Conservation (phyloP, 1,140 invertebrate genomes). For the Atta colombica region DNA sequence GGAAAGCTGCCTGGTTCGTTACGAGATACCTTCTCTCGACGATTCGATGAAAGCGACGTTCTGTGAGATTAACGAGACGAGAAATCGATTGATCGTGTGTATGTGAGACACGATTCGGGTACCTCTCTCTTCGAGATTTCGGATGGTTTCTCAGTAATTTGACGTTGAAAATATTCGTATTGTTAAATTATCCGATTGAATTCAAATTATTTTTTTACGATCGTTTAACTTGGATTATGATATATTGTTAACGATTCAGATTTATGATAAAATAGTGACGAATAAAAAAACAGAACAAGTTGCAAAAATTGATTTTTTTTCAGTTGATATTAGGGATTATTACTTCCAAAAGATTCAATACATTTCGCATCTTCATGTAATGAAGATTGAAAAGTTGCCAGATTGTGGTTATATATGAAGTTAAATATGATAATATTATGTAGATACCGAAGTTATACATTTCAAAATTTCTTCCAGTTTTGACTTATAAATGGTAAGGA, state of each 20-base stretch:
- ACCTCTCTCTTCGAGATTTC: conserved; percentile 9
- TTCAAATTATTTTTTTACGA: not conserved
- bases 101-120: conserved; percentile 32
- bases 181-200: conserved; percentile 6
- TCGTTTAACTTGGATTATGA: conserved; percentile 1
- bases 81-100: conserved; percentile 52
- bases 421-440: not conserved
- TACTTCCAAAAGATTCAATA: not conserved
- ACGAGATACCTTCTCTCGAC: conserved; percentile 50
- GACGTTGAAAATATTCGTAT: conserved; percentile 24
- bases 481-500: not conserved
- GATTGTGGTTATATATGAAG: not conserved
- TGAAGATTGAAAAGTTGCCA: conserved; percentile 6
- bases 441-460: not conserved
- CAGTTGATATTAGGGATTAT: not conserved
- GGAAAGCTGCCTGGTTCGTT: conserved; percentile 64
- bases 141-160: not conserved
- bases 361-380: not conserved
- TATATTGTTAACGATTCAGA: conserved; percentile 9
- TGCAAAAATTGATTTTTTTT: not conserved
- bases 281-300: not conserved
- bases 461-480: not conserved
- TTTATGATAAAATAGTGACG: not conserved
- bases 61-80: conserved; percentile 57
- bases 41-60: conserved; percentile 57